Conservation (phyloP, 2,113 vertebrate species). For the Dunckerocampus dactyliophorus region DNA sequence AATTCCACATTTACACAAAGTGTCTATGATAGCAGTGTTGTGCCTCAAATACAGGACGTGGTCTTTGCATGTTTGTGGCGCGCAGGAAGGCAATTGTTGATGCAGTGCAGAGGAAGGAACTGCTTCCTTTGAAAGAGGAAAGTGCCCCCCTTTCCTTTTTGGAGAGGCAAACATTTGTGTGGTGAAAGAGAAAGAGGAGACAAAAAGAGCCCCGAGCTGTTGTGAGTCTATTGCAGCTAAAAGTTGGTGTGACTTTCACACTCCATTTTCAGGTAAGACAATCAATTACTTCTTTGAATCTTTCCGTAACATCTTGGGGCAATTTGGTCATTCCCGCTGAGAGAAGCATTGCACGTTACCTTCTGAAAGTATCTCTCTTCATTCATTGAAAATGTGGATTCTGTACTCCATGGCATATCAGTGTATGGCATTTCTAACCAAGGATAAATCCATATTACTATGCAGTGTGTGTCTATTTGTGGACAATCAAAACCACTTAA, state of each 20-base stretch:
- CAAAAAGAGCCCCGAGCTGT: constrained; percentile 24
- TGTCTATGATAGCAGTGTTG: constrained; percentile 9
- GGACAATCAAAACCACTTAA: neutral
- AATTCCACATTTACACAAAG: neutral
- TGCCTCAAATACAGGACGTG: constrained; percentile 64
- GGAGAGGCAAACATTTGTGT: constrained; percentile 53
- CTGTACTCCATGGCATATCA: neutral
- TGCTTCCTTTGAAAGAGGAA: constrained; percentile 73
- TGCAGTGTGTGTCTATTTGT: neutral
- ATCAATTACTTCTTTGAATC: neutral
- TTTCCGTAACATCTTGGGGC: neutral
- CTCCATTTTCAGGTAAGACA: constrained; percentile 51
- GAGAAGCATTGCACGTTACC: neutral
- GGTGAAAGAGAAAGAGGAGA: constrained; percentile 46
- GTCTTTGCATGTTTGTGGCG: constrained; percentile 43
- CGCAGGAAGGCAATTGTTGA: constrained; percentile 62
- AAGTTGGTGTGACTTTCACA: neutral
- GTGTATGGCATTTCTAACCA: neutral
- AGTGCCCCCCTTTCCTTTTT: constrained; percentile 60
- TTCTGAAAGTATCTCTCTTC: neutral
- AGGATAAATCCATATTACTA: neutral
- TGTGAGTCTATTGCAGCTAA: neutral
- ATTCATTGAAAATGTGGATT: neutral
- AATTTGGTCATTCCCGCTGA: neutral
- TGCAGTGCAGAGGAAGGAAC: constrained; percentile 64